Evolutionary conservation across 2,113 vertebrate genomes (phyloP).

Genomic region (Notiomystis cincta): DNA sequence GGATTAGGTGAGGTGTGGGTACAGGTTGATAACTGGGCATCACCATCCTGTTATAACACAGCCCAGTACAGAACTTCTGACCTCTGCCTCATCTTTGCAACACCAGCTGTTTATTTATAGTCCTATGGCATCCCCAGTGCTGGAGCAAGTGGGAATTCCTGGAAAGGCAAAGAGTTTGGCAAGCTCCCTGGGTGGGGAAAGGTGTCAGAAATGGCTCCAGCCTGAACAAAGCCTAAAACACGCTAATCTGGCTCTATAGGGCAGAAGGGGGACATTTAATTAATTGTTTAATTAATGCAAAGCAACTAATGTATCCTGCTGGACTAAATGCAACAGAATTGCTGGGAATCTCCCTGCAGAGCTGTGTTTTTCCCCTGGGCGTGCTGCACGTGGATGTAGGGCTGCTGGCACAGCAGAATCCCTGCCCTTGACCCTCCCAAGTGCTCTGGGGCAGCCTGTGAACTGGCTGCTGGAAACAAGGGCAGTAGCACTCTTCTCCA

Average conservation of each 20-base stretch:
- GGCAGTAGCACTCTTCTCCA: background rate
- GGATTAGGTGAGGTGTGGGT: background rate
- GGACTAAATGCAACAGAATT: background rate
- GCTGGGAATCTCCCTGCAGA: background rate
- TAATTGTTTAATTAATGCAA: rapidly evolving
- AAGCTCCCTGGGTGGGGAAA: background rate
- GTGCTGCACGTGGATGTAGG: background rate
- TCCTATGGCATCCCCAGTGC: background rate
- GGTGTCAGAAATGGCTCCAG: background rate
- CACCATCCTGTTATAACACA: background rate
- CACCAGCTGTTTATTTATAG: background rate
- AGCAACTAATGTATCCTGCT: background rate
- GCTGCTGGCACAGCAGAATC: background rate
- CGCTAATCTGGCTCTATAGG: background rate
- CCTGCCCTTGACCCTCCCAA: background rate
- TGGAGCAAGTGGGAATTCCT: background rate
- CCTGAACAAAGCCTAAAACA: background rate
- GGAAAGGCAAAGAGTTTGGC: background rate
- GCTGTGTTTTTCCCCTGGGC: rapidly evolving
- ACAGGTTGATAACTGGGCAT: background rate
- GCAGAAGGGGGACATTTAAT: background rate
- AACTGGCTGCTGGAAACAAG: background rate
- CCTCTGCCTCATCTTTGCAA: background rate
- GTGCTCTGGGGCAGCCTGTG: background rate
- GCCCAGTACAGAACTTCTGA: background rate